A percentile compares a stretch with the other conserved stretches of the same genome.
phyloP scores from a whole-genome alignment of 2,113 vertebrate species.

The Nothobranchius kuhntae region DNA sequence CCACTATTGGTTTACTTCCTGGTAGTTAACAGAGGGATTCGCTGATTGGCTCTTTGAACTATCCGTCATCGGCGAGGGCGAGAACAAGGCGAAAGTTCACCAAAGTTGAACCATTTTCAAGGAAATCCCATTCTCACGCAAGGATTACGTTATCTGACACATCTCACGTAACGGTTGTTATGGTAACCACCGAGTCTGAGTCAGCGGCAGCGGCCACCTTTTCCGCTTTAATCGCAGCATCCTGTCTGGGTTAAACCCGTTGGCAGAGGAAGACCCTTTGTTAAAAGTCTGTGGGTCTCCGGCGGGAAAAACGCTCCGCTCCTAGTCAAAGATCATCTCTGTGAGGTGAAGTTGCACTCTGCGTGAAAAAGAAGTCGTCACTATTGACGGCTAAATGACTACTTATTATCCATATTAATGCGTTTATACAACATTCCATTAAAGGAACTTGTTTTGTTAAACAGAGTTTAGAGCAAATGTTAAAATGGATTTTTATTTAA shows the following conservation, averaged over 20 bases:
- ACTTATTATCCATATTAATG: neutral
- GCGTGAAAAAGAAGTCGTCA: too few species aligned
- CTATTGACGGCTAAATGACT: neutral
- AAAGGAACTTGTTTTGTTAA: too few species aligned
- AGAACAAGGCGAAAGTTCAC: conserved; percentile 42
- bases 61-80: conserved; percentile 13
- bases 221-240: neutral
- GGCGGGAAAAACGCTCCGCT: neutral
- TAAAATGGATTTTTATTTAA: too few species aligned
- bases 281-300: neutral
- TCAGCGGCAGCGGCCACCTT: too few species aligned
- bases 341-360: fast-evolving
- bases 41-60: conserved; percentile 11
- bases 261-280: neutral
- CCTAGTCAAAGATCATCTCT: conserved; percentile 22
- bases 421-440: too few species aligned
- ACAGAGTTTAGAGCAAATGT: too few species aligned
- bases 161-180: neutral
- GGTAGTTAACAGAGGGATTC: fast-evolving
- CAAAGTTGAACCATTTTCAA: conserved; percentile 26
- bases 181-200: neutral
- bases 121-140: conserved; percentile 47
- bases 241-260: neutral
- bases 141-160: neutral
- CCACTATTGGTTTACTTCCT: conserved; percentile 19